phyloP scores from a whole-genome alignment of 2,888 invertebrate species.

The Endotricha flammealis region DNA sequence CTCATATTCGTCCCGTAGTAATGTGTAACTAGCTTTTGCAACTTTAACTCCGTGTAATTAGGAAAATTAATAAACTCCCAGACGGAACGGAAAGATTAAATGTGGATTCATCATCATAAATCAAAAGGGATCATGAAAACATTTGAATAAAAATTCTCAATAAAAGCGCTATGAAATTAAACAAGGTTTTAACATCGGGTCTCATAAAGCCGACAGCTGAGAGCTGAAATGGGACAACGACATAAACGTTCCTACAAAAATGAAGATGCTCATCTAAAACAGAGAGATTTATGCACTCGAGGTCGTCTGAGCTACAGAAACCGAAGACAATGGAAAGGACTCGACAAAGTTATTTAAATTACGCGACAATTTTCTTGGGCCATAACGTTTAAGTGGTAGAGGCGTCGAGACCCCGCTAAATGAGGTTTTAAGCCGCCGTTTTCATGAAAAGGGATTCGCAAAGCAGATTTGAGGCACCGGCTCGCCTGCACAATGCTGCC shows the following conservation, averaged over 20 bases:
- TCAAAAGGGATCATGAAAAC: conserved; percentile 8
- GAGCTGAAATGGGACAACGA: conserved; percentile 30
- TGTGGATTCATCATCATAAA: conserved; percentile 6
- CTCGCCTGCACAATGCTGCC: conserved; percentile 47
- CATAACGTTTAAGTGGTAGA: conserved; percentile 62
- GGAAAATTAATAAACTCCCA: conserved; percentile 12
- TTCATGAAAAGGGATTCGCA: conserved; percentile 62
- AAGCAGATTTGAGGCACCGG: conserved; percentile 62
- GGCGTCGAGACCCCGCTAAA: conserved; percentile 60
- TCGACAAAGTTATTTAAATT: conserved; percentile 69
- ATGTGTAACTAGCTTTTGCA: conserved; percentile 42
- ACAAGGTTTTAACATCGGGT: conserved; percentile 25
- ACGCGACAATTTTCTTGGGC: conserved; percentile 69
- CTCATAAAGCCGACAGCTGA: conserved; percentile 30
- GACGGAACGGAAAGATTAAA: conserved; percentile 13
- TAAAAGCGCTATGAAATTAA: conserved; percentile 17
- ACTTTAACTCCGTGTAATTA: conserved; percentile 22
- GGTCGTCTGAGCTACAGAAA: conserved; percentile 39
- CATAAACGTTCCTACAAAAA: conserved; percentile 38
- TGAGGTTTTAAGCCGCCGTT: conserved; percentile 69
- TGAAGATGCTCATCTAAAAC: conserved; percentile 37
- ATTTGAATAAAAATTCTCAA: conserved; percentile 11
- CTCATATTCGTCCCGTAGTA: conserved; percentile 40
- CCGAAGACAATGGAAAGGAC: conserved; percentile 55
- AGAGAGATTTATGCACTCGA: conserved; percentile 57